Conservation (phyloP, 2,888 invertebrate species). For the Incurvaria masculella region DNA sequence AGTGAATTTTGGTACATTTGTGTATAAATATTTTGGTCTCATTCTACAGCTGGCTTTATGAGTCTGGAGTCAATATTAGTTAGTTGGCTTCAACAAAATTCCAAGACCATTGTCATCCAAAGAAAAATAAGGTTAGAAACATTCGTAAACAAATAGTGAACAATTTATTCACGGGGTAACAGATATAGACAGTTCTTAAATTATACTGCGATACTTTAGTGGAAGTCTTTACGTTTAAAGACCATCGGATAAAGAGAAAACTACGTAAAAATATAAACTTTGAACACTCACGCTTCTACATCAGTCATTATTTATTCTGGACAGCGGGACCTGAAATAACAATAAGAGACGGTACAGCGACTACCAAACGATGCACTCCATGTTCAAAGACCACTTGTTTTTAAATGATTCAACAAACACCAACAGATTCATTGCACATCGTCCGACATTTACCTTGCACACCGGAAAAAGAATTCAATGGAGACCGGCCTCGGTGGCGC, state of each 20-base stretch:
- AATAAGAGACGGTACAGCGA: constrained; percentile 29
- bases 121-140: too few species aligned
- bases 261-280: constrained; percentile 19
- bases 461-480: constrained; percentile 53
- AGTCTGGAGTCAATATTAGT: too few species aligned
- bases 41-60: too few species aligned
- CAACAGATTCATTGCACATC: constrained; percentile 34
- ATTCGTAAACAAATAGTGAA: constrained; percentile 28
- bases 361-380: constrained; percentile 20
- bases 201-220: too few species aligned
- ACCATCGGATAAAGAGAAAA: too few species aligned
- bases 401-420: constrained; percentile 32
- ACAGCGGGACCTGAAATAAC: constrained; percentile 47
- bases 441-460: constrained; percentile 44
- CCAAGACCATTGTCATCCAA: too few species aligned
- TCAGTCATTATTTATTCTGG: constrained; percentile 67
- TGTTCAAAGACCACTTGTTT: constrained; percentile 3
- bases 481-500: too few species aligned
- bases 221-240: too few species aligned
- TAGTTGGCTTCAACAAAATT: too few species aligned
- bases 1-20: too few species aligned
- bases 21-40: too few species aligned
- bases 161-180: constrained; percentile 7
- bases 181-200: constrained; percentile 6
- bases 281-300: constrained; percentile 73